Base-by-base conservation (phyloP, 2,888 invertebrate genomes). In the Andrena bucephala region DNA sequence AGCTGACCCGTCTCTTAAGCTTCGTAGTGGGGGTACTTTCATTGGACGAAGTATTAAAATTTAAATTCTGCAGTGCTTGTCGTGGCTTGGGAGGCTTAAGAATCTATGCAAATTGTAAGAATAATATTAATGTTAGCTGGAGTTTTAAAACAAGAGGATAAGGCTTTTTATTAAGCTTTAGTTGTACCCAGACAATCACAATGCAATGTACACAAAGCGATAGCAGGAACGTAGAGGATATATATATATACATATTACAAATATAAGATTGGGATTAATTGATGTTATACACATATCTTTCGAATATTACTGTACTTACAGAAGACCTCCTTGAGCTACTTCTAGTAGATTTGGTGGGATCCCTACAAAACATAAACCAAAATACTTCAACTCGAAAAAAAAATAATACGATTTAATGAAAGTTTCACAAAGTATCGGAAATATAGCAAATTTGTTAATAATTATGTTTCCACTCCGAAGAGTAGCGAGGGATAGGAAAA, bases 1-100 rank as follows among this genome's bases (percentile, higher is more conserved):
- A 93, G 83, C 93, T 93, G 42, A 93, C 93, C 27, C 93, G 90
- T 65, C 93, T 89, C 74, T 91, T 93, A 10, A 85, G 20, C 80
- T 90, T 93, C 27, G 83, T 27, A 52, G 52, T 36, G 2, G 91
- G 90, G 74, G 85, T 91, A 33, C 33, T 89, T 78, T 93, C 92
- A 2, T 77, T 72, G 0, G 88, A 87, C 3, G 90, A 85, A 16
- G 76, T 68, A 80, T 88, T 84, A 7, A 86, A 75, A 62, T 89
- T 89, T 36, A 89, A 88, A 83, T 84, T 85, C 84, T 91, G 90
- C 16, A 92, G 81, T 8, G 91, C 88, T 68, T 89, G 90, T 2
- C 90, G 86, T 27, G 83, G 81, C 84, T 92, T 93, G 2, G 90
- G 81, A 48, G 89, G 81, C 76, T 93, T 93, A 24, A 93, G 88